Evolutionary conservation across 2,113 vertebrate genomes (phyloP), one percentile per base, ranked within the genome.

Genomic region (Campylomormyrus tamandua): DNA sequence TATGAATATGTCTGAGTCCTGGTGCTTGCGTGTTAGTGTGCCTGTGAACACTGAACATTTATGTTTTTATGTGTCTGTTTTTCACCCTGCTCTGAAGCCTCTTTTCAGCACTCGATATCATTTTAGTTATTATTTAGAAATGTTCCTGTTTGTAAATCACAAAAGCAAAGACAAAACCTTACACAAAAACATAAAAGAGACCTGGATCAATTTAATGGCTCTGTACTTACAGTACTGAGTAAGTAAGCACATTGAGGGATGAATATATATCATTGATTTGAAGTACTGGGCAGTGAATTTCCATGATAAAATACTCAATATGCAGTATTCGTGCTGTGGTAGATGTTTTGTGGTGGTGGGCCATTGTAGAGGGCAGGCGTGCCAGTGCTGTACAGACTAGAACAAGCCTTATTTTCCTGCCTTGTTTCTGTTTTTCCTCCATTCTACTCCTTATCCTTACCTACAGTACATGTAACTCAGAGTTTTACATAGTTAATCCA

Each of bases 11-110:
- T 42, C 31, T 77, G 70, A 5, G 11, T 31, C 35, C 35, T 42
- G 1, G 13, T 80, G 74, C 17, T 7, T 80, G 35, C 74, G 74
- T 80, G 35, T 80, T 80, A 77, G 19, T 83, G 31, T 42, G 50
- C 52, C 15, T 46, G 3, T 89, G 83, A 74, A 56, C 85, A 52
- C 84, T 88, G 52, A 90, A 87, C 50, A 49, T 74, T n/a, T 89
- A 74, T 83, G 27, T 66, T 45, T 83, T 21, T 89, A 74, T 89
- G 31, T 66, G n/a, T 49, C 46, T 85, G 46, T 49, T 49, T 49
- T 85, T 46, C 45, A 83, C 80, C 17, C 45, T 42, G 39, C 21
- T 46, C 21, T 3, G 9, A 11, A 80, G 35, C 35, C 74, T 39
- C 31, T 39, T 80, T 42, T 80, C 31, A 21, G 74, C 74, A 17